phyloP scores from a whole-genome alignment of 2,888 invertebrate genomes.

The Chymomyza caudatula region DNA sequence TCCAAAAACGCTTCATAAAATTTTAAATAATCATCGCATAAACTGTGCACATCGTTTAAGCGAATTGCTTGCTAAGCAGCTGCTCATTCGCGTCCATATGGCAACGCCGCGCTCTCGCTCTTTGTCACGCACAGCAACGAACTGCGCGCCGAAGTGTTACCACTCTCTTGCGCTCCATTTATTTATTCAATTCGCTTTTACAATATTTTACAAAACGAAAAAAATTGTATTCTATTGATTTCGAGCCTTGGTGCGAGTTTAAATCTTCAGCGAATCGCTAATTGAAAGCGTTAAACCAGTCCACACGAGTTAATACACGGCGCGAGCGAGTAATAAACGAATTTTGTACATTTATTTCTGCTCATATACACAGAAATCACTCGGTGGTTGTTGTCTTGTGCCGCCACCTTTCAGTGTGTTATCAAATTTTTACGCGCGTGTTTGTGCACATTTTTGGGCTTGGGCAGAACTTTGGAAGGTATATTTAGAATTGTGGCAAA shows the following conservation, averaged over 20 bases:
- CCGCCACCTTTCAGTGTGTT: conserved; percentile 31
- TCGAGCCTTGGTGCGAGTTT: conserved; percentile 4
- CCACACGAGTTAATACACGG: conserved; percentile 15
- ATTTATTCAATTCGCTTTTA: conserved; percentile 52
- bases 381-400: conserved; percentile 9
- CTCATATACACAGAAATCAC: neutral
- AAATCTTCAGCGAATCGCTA: conserved; percentile 29
- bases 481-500: neutral
- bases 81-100: conserved; percentile 30
- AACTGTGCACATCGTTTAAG: neutral
- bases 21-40: no score
- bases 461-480: conserved; percentile 7
- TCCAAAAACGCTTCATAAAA: no score
- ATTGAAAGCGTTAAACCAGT: conserved; percentile 61
- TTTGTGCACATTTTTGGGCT: conserved; percentile 24
- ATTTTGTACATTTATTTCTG: neutral
- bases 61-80: no score
- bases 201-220: conserved; percentile 43
- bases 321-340: conserved; percentile 9
- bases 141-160: conserved; percentile 22
- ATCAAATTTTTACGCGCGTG: conserved; percentile 51
- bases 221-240: conserved; percentile 52
- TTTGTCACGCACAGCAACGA: conserved; percentile 34
- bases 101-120: conserved; percentile 43
- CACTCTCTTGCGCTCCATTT: conserved; percentile 42